Evolutionary conservation across 2,888 invertebrate genomes (phyloP), one percentile per base, ranked within the genome.

Genomic region (Eupithecia inturbata): DNA sequence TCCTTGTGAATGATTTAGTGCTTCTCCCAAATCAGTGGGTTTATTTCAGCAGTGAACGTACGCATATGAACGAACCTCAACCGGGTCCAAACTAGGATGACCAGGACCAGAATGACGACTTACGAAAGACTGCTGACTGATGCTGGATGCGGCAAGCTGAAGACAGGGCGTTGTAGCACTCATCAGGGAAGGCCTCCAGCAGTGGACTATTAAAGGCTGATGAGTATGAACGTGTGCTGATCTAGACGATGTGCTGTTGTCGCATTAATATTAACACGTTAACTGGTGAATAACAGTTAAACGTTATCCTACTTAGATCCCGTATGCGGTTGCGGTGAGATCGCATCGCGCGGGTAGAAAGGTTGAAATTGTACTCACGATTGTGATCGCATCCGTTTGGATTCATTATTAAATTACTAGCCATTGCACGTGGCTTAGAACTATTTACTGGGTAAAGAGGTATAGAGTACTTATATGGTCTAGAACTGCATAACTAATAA

Each of bases 361-460:
- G 80, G 78, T 67, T 79, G 79, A 78, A 79, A 79, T 79, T 75
- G 66, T 72, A 75, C 78, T 9, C 75, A 71, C 69, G 74, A 78
- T 80, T 76, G 68, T 26, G 67, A 74, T 75, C 69, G 62, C 60
- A 68, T 74, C 71, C 70, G 70, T 60, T 77, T 67, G 57, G 63
- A 57, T 57, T 26, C 26, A 26, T 57, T 57, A 57, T 57, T 57
- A 57, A 57, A 57, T 57, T 57, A 57, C 57, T 57, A 57, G 26
- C 57, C 14, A 26, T 57, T 22, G 22, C 22, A 22, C 12, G 3
- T 3, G 53, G 12, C n/a, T 49, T 49, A 6, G 5, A 19, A 45
- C 45, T 45, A 6, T 45, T 45, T 45, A 19, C 16, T 45, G 45
- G 19, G 6, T 16, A 39, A 36, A 39, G 39, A 39, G 14, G n/a